Conservation (phyloP, 1,140 invertebrate genomes). For the Tetraneura akinire region DNA sequence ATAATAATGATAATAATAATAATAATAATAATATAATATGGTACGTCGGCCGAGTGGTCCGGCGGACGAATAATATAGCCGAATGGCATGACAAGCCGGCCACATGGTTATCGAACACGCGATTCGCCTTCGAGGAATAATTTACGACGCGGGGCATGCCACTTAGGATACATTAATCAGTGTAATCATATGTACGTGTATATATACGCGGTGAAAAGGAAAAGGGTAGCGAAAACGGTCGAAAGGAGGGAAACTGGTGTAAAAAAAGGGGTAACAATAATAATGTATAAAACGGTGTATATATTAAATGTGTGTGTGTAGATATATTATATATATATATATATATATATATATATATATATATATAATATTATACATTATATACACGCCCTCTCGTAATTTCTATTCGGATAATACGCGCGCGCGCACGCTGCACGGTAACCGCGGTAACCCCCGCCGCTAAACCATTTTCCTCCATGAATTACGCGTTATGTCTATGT, state of each 20-base stretch:
- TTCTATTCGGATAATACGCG: neutral
- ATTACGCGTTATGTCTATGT: neutral
- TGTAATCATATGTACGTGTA: constrained; percentile 27
- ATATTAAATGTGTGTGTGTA: neutral
- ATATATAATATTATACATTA: too few relatives aligned
- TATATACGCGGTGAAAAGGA: neutral
- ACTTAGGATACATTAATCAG: constrained; percentile 50
- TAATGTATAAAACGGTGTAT: neutral
- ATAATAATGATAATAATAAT: too few relatives aligned
- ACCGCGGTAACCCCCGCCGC: neutral
- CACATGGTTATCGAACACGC: constrained; percentile 37
- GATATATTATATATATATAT: too few relatives aligned
- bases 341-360: too few relatives aligned
- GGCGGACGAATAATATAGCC: neutral
- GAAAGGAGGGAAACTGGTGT: neutral
- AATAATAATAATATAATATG: too few relatives aligned
- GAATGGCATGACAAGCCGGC: constrained; percentile 36
- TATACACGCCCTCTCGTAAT: too few relatives aligned
- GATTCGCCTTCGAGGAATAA: constrained; percentile 36
- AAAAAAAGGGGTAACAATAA: constrained; percentile 12
- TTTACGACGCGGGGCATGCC: constrained; percentile 43
- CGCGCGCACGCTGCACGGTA: too few relatives aligned
- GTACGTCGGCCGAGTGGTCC: too few relatives aligned
- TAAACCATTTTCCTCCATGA: constrained; percentile 2
- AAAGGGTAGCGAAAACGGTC: neutral